Evolutionary conservation across 1,140 invertebrate species (phyloP), one percentile per base, ranked within the genome.

Genomic region (Sycophila sp.): DNA sequence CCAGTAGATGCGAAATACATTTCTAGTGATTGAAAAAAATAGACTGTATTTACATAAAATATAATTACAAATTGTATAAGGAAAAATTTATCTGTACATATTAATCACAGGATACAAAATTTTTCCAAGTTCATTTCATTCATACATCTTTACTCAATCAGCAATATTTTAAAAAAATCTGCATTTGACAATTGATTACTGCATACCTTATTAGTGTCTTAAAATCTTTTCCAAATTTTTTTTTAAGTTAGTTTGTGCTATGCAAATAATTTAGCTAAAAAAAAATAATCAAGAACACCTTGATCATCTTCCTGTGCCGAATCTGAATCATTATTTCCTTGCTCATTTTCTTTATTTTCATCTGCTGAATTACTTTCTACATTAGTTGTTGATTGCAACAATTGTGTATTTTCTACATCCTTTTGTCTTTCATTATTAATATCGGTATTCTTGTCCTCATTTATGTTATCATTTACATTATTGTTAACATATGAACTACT

Each of bases 221-320:
- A 22, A 26, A 13, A 59, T 40, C 19, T 40, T 22, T 40, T 26
- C 24, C n/a, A 40, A 40, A 59, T 22, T 45, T 19, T n/a, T 3
- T 6, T n/a, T 60, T 40, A 15, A 7, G 36, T 32, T 13, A 24
- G 56, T 47, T 38, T 62, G 7, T 59, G 62, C 55, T 71, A 85
- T 58, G 81, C 80, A 76, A 85, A 85, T 64, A 85, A 73, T 75
- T 80, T 83, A 2, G 80, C 76, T 28, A 82, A 70, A 55, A 83
- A 82, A 53, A 84, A 81, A 59, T 82, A 82, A 67, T 78, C 76
- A 22, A 84, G 36, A 75, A 81, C 82, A 59, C 82, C 77, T 72
- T 75, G 73, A 38, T 80, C 72, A 67, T 83, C 75, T 8, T 67
- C 74, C 17, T 65, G 15, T 24, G 45, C 36, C 40, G 74, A 26